phyloP scores from a whole-genome alignment of 1,140 invertebrate species.

The Heliconius congener region DNA sequence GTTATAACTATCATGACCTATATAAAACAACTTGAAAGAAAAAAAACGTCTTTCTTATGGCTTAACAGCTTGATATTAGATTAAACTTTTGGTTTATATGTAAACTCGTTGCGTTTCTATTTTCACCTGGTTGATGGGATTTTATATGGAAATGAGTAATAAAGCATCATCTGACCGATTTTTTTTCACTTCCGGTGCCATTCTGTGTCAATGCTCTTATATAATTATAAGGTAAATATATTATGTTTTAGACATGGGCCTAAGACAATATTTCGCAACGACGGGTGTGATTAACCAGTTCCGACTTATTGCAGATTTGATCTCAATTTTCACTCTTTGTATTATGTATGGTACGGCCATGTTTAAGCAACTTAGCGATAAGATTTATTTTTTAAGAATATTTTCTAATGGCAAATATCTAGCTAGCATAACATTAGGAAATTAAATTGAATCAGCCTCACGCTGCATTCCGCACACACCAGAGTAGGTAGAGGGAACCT shows the following conservation, averaged over 20 bases:
- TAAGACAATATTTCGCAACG: constrained; percentile 25
- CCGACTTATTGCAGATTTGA: constrained; percentile 5
- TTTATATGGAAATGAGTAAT: constrained; percentile 41
- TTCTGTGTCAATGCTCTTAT: constrained; percentile 43
- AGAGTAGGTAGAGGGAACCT: no score
- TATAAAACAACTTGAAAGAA: neutral
- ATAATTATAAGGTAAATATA: constrained; percentile 7
- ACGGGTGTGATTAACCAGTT: constrained; percentile 25
- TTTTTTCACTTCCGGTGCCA: constrained; percentile 48
- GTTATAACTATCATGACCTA: neutral
- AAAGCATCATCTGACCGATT: constrained; percentile 46
- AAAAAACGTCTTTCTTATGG: constrained; percentile 34
- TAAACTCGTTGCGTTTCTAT: constrained; percentile 45
- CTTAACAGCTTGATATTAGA: constrained; percentile 32
- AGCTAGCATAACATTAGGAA: neutral
- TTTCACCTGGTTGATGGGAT: constrained; percentile 52
- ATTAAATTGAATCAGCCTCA: no score
- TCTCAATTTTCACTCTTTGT: constrained; percentile 15
- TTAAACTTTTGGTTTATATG: constrained; percentile 39
- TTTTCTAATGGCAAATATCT: neutral
- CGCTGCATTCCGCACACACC: no score
- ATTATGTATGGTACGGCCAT: neutral
- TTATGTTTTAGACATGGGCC: constrained; percentile 15
- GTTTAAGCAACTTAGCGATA: neutral
- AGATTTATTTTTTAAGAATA: neutral